Conservation (phyloP, 30 jellyfish, hydroid and myxozoan genomes). For the Aurelia sp. region DNA sequence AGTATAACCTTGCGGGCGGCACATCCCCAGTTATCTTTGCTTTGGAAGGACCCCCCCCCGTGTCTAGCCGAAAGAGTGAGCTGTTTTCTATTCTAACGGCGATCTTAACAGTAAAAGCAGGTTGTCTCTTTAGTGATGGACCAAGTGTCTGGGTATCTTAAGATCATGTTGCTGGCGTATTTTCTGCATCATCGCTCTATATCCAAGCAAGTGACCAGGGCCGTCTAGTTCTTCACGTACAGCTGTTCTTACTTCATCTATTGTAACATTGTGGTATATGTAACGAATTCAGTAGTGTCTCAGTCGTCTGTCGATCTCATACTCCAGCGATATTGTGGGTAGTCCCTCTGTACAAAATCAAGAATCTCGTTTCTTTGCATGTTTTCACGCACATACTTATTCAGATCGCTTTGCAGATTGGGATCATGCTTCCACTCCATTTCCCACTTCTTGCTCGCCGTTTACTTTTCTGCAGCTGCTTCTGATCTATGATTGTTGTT, state of each 20-base stretch:
- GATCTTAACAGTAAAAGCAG: too few relatives aligned
- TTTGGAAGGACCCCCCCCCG: too few relatives aligned
- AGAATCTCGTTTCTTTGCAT: slow-evolving; percentile 6
- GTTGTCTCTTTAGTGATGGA: background rate
- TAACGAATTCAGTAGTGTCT: slow-evolving; percentile 10
- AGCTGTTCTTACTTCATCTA: slow-evolving; percentile 39
- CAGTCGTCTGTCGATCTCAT: slow-evolving; percentile 16
- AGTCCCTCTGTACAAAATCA: slow-evolving; percentile 19
- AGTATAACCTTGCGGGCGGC: too few relatives aligned
- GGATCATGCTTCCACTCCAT: slow-evolving; percentile 33
- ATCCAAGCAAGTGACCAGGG: slow-evolving; percentile 47
- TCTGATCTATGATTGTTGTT: too few relatives aligned
- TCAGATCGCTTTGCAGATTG: too few relatives aligned
- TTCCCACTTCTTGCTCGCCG: too few relatives aligned
- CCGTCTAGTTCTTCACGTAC: too few relatives aligned
- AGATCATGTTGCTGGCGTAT: slow-evolving; percentile 30
- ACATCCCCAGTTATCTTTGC: too few relatives aligned
- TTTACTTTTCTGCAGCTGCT: too few relatives aligned
- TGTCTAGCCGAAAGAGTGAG: too few relatives aligned
- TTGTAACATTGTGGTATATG: slow-evolving; percentile 12
- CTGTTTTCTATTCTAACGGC: too few relatives aligned
- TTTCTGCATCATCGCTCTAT: slow-evolving; percentile 28
- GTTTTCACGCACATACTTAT: background rate
- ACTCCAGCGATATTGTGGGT: slow-evolving; percentile 40
- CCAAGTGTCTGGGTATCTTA: slow-evolving; percentile 24